Percentiles rank a stretch among this genome's conserved stretches.
Conservation (phyloP, 2,113 vertebrate genomes). For the Cyanoderma ruficeps region DNA sequence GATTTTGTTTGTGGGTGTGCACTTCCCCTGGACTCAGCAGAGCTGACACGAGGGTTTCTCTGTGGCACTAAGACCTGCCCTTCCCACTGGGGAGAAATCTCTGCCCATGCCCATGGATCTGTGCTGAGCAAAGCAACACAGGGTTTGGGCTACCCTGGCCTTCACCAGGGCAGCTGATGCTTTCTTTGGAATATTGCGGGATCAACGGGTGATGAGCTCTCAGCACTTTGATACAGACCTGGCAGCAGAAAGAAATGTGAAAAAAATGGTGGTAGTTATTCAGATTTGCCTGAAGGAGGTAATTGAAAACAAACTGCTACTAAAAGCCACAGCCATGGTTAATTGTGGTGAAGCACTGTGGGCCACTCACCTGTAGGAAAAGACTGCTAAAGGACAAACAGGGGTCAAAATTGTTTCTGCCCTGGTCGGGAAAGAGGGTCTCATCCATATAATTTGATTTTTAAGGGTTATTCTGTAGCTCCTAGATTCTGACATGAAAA, state of each 20-base stretch:
- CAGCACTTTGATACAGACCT: not conserved
- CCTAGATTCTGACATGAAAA: not conserved
- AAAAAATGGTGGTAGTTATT: not conserved
- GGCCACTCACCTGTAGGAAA: not conserved
- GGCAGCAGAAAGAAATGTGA: not conserved
- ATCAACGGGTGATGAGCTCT: not conserved
- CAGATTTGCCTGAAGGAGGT: not conserved
- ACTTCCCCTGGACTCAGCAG: not conserved
- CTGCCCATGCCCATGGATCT: rapidly evolving
- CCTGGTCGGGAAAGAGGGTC: not conserved
- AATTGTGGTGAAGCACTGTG: not conserved
- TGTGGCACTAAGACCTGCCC: not conserved
- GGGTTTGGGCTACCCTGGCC: not conserved
- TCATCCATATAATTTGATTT: not conserved
- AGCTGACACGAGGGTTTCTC: not conserved
- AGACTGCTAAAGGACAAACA: not conserved
- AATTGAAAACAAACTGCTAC: not conserved
- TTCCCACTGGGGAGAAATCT: not conserved
- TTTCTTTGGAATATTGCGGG: not conserved
- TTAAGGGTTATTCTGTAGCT: not conserved
- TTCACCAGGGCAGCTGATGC: not conserved
- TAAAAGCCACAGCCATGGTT: not conserved
- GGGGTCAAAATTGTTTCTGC: not conserved
- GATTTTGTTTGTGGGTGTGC: not conserved
- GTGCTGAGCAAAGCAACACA: not conserved